Evolutionary conservation across 2,113 vertebrate species (phyloP), one percentile per base, ranked within the genome.

Genomic region (Podarcis raffonei): DNA sequence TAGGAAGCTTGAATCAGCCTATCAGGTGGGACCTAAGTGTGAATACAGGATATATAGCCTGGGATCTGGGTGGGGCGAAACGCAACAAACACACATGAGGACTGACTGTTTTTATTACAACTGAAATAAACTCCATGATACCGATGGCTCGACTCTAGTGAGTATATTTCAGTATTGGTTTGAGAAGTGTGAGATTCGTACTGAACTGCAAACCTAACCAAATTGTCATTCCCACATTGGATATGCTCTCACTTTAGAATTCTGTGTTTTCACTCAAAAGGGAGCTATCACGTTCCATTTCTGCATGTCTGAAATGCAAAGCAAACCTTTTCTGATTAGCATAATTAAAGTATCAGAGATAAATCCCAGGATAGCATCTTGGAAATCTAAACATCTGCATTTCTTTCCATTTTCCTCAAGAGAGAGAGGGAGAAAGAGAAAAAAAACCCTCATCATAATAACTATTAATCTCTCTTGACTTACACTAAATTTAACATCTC

Each of bases 391-490:
- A 87, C 25, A 86, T 79, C 81, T 89, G 20, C 37, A 86, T 90
- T 77, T 62, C 81, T 83, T 85, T 72, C 88, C 27, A 32, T 74
- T 35, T 80, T 59, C 57, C 22, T 69, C 15, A 35, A 6, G 39
- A 25, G 4, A 59, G 3, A 32, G 11, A 30, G 30, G 6, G 32
- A 3, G 27, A 69, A 16, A 72, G 32, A 16, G 32, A 37, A 3
- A 66, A n/a, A 35, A 65, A 57, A 57, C 37, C 30, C 75, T 88
- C 92, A 90, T 83, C 89, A 57, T 77, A 72, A 76, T 89, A 92
- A 68, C 84, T 30, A 94, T 90, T 83, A 81, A 66, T 89, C 22
- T 32, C 65, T 92, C 85, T 80, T 53, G 30, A 85, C 53, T 83
- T 83, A 27, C 66, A 78, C 42, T 83, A 78, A 90, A 77, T 78